These are phyloP conservation scores for Cariama cristata DNA, from an alignment of 2,113 vertebrate species.

Conservation along the genomic window DNA sequence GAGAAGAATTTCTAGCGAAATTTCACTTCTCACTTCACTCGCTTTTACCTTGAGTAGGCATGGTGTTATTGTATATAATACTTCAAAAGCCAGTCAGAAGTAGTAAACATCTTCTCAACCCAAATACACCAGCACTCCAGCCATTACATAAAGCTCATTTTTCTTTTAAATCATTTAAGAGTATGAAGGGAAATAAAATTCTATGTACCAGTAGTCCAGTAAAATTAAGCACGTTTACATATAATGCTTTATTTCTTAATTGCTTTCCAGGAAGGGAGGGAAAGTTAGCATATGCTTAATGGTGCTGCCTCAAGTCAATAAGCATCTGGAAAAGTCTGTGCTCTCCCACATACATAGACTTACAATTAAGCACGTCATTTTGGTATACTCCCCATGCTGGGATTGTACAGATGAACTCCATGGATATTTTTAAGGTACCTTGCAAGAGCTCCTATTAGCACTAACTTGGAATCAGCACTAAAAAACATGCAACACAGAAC, in stretches of 20 bases:
- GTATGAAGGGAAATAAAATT: neutral
- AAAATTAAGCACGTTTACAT: neutral
- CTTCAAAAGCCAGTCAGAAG: neutral
- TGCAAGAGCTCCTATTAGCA: neutral
- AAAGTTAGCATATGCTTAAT: neutral
- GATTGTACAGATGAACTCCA: neutral
- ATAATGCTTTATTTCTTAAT: neutral
- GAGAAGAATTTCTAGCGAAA: neutral
- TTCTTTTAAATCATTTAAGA: neutral
- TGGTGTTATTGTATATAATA: neutral
- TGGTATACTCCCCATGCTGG: neutral
- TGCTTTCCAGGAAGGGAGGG: neutral
- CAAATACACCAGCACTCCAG: neutral
- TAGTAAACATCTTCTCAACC: neutral
- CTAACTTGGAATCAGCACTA: neutral
- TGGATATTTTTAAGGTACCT: neutral
- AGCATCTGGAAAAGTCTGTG: neutral
- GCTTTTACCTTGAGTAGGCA: neutral
- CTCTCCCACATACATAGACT: neutral
- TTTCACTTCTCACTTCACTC: too few species aligned
- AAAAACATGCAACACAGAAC: neutral
- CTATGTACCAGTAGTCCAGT: neutral
- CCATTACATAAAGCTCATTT: neutral
- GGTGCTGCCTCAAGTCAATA: neutral
- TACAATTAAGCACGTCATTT: neutral